phyloP scores from a whole-genome alignment of 1,140 invertebrate species.

The Listronotus bonariensis region DNA sequence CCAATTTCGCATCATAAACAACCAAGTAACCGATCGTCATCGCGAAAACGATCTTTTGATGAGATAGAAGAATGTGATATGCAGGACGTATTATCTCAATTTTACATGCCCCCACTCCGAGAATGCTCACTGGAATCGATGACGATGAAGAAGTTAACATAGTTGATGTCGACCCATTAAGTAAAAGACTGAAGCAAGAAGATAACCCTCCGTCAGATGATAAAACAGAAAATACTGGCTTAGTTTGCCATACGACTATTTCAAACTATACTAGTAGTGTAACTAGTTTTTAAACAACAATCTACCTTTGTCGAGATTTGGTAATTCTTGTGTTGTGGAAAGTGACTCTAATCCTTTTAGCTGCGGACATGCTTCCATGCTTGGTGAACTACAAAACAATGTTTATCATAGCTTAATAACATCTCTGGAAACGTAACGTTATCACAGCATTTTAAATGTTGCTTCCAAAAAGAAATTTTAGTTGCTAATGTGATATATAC shows the following conservation, averaged over 20 bases:
- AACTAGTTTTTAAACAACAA: slow-evolving; percentile 45
- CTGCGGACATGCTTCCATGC: slow-evolving; percentile 62
- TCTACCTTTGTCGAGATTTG: slow-evolving; percentile 26
- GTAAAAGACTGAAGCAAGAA: slow-evolving; percentile 48
- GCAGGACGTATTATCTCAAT: slow-evolving; percentile 68
- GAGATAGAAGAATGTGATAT: slow-evolving; percentile 64
- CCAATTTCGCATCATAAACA: neutral
- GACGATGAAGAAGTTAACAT: slow-evolving; percentile 59
- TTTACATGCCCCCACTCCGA: slow-evolving; percentile 73
- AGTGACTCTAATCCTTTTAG: slow-evolving; percentile 49
- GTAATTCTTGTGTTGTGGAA: slow-evolving; percentile 38
- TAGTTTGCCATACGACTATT: slow-evolving; percentile 8
- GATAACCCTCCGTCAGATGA: slow-evolving; percentile 17
- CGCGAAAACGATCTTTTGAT: slow-evolving; percentile 56
- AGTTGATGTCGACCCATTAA: slow-evolving; percentile 52
- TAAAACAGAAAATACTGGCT: neutral
- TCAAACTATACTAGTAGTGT: slow-evolving; percentile 22
- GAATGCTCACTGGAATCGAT: slow-evolving; percentile 70
- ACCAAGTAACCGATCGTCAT: neutral
- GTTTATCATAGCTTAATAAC: slow-evolving; percentile 65
- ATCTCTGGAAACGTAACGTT: slow-evolving; percentile 62
- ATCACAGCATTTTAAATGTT: slow-evolving; percentile 4
- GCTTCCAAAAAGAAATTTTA: slow-evolving; percentile 17
- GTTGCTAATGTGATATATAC: slow-evolving; percentile 35
- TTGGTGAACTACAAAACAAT: slow-evolving; percentile 63